These are phyloP conservation scores for Xenopus tropicalis DNA, from an alignment of 2,113 vertebrate genomes.

Conservation along the genomic window DNA sequence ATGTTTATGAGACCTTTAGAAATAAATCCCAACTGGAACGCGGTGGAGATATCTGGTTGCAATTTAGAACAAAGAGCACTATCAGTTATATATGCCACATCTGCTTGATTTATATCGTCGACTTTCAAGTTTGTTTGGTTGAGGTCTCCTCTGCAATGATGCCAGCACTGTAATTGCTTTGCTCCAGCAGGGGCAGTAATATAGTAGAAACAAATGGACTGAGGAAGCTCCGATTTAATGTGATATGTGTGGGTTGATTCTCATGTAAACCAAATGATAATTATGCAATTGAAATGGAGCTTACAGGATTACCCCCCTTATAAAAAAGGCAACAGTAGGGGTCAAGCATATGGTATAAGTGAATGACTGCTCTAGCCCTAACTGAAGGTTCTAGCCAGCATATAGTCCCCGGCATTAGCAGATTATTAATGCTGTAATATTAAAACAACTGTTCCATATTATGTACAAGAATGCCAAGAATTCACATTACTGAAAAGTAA, in stretches of 20 bases:
- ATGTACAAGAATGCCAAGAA: background rate
- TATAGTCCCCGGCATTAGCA: too few species aligned
- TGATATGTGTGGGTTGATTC: conserved; percentile 28
- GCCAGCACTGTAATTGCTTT: conserved; percentile 29
- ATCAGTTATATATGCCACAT: conserved; percentile 42
- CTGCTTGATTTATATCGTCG: conserved; percentile 38
- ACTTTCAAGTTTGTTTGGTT: conserved; percentile 31
- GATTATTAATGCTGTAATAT: too few species aligned
- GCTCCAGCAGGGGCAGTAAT: conserved; percentile 30
- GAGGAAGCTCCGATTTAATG: conserved; percentile 22
- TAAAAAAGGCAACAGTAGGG: too few species aligned
- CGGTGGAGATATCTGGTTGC: conserved; percentile 36
- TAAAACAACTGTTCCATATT: background rate
- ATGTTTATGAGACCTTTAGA: conserved; percentile 39
- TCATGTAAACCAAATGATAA: conserved; percentile 4
- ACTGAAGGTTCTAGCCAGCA: too few species aligned
- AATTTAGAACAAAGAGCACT: conserved; percentile 44
- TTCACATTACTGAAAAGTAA: background rate
- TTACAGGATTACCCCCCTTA: background rate
- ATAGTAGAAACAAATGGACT: conserved; percentile 25
- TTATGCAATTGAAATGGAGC: conserved; percentile 18
- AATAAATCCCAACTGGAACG: conserved; percentile 44
- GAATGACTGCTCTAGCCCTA: too few species aligned
- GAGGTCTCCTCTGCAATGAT: conserved; percentile 36
- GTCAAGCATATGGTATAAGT: too few species aligned